Evolutionary conservation across 2,797 vertebrate genomes (phyloP).

Genomic region (Taenioides sp.): DNA sequence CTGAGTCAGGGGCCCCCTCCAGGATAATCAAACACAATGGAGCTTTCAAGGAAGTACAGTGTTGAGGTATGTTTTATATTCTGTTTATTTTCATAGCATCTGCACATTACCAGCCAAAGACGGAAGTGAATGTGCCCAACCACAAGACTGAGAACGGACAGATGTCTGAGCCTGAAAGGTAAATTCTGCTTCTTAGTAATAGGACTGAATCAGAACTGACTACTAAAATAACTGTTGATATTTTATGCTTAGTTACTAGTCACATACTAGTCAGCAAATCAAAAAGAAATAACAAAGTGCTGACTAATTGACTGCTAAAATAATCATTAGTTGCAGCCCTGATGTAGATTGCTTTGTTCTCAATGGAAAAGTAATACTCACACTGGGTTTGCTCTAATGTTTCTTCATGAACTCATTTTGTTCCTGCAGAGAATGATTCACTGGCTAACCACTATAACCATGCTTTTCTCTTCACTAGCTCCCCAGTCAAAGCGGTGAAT

Average conservation of each 20-base stretch:
- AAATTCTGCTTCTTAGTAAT: constrained; percentile 6
- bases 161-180: constrained; percentile 66
- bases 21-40: constrained; percentile 8
- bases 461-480: constrained; percentile 46
- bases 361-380: constrained; percentile 33
- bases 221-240: too few species aligned
- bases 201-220: background rate
- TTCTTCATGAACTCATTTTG: constrained; percentile 12
- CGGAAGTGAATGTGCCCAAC: constrained; percentile 55
- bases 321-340: too few species aligned
- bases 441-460: constrained; percentile 17
- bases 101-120: constrained; percentile 66
- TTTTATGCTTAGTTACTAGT: too few species aligned
- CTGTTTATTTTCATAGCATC: constrained; percentile 55
- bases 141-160: constrained; percentile 65
- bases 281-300: too few species aligned
- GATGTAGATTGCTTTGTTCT: constrained; percentile 28
- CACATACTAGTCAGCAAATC: too few species aligned
- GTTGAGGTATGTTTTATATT: constrained; percentile 17
- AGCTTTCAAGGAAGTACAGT: background rate
- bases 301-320: too few species aligned
- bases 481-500: constrained; percentile 78
- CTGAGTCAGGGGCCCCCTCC: constrained; percentile 11
- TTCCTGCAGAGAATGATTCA: constrained; percentile 38
- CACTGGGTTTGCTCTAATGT: constrained; percentile 31